Evolutionary conservation across 2,113 vertebrate species (phyloP).

Genomic region (Limnothrissa miodon): DNA sequence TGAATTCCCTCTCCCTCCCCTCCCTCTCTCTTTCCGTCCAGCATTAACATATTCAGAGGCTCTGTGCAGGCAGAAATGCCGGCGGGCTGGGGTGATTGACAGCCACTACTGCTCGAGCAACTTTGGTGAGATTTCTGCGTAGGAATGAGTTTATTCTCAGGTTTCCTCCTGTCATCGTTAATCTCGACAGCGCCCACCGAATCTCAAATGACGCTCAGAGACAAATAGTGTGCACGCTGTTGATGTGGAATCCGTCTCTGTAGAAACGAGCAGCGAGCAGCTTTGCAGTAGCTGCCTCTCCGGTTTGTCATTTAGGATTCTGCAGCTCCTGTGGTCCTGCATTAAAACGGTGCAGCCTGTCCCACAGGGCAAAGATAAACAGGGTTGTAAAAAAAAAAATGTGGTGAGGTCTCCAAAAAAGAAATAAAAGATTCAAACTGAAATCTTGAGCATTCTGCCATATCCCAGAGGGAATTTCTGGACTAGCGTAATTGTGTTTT

Average conservation of each 20-base stretch:
- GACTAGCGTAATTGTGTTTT: neutral
- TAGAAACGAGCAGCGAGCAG: neutral
- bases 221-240: neutral
- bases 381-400: neutral
- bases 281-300: neutral
- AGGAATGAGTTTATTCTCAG: slow-evolving; percentile 3
- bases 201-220: neutral
- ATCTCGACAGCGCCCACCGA: neutral
- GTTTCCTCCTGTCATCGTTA: neutral
- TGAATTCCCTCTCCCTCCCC: neutral
- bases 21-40: slow-evolving; percentile 56
- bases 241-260: neutral
- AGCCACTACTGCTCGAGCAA: slow-evolving; percentile 83
- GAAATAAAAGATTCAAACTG: neutral
- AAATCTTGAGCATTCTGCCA: neutral
- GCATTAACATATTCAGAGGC: slow-evolving; percentile 86
- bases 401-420: neutral
- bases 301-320: neutral
- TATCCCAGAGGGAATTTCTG: neutral
- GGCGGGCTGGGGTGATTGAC: slow-evolving; percentile 81
- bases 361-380: neutral
- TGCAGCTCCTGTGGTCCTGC: neutral
- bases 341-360: neutral
- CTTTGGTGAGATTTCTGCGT: slow-evolving; percentile 76
- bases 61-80: slow-evolving; percentile 91